Base-by-base conservation (phyloP, 23 tunicate genomes). In the Ascidia mentula region DNA sequence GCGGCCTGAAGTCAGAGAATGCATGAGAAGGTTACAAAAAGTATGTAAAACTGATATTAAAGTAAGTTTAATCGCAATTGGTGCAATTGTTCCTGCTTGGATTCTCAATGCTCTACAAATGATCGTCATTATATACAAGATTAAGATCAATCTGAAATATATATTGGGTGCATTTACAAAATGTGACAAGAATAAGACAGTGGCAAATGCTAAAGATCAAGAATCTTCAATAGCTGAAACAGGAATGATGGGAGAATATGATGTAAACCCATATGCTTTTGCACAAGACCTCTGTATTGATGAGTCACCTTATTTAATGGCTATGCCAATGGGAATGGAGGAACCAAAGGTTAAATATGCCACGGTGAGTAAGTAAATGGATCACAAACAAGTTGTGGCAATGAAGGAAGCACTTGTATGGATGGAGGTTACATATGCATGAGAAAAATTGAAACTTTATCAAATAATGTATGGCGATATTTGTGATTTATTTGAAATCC, bases 251-350 rank as follows among this genome's bases (percentile, higher is more conserved):
- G 28, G 28, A 53, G 28, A 53, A 53, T 53, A 26, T 20, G 65
- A 53, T 20, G 24, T 53, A 53, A 53, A 53, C 65, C 65, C 65
- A 20, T 53, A 53, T 53, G 65, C 65, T 53, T 53, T 53, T 53
- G 65, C 65, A 20, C 65, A 9, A 53, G 65, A 53, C 24, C 65
- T 28, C 4, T 3, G 24, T 5, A 53, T 53, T 26, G 65, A 53
- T 3, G 65, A 53, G 24, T 53, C 65, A 20, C 65, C 65, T 3
- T 53, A 53, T 9, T 28, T 53, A 3, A 9, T 53, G 7, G 65
- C 65, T 9, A 20, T 53, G 65, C 65, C 65, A 5, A 20, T 53
- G 22, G 13, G 15, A 9, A 42, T 26, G 1, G 2, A 53, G 13
- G 65, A 53, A 53, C 65, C 65, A 9, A 53, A 53, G 24, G 65